A percentile compares a stretch with the other conserved stretches of the same genome.
Conservation (phyloP, 2,113 vertebrate genomes). For the Pyxicephalus adspersus region DNA sequence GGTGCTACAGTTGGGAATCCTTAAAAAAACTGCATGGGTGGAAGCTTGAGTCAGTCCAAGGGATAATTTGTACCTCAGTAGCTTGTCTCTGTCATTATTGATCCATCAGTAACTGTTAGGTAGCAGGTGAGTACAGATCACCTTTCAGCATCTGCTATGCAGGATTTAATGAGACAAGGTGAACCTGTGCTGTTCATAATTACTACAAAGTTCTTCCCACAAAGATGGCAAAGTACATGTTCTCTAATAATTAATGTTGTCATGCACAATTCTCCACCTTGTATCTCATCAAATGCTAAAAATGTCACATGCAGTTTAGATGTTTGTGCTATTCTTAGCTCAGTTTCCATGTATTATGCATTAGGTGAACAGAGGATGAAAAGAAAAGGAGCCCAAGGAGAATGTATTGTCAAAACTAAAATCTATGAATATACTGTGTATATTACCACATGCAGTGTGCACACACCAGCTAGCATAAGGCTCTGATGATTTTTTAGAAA, state of each 20-base stretch:
- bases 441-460: slow-evolving; percentile 2
- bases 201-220: slow-evolving; percentile 27
- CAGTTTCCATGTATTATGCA: slow-evolving; percentile 16
- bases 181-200: slow-evolving; percentile 23
- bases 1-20: too few species aligned
- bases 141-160: not conserved
- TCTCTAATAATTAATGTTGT: slow-evolving; percentile 41
- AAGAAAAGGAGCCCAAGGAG: slow-evolving; percentile 4
- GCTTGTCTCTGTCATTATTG: not conserved
- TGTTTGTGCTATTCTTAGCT: slow-evolving; percentile 36
- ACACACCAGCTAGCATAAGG: not conserved
- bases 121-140: slow-evolving; percentile 6
- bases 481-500: not conserved
- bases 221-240: slow-evolving; percentile 4
- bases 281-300: slow-evolving; percentile 10
- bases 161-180: slow-evolving; percentile 4
- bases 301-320: slow-evolving; percentile 42
- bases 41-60: too few species aligned
- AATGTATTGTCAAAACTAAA: slow-evolving; percentile 10
- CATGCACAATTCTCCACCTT: slow-evolving; percentile 4
- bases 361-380: slow-evolving; percentile 27
- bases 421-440: slow-evolving; percentile 35
- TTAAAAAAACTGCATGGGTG: too few species aligned
- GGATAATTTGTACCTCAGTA: not conserved
- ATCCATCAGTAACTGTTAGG: slow-evolving; percentile 2